Conservation (phyloP, 2,888 invertebrate genomes). For the Rhagophthalmus giganteus region DNA sequence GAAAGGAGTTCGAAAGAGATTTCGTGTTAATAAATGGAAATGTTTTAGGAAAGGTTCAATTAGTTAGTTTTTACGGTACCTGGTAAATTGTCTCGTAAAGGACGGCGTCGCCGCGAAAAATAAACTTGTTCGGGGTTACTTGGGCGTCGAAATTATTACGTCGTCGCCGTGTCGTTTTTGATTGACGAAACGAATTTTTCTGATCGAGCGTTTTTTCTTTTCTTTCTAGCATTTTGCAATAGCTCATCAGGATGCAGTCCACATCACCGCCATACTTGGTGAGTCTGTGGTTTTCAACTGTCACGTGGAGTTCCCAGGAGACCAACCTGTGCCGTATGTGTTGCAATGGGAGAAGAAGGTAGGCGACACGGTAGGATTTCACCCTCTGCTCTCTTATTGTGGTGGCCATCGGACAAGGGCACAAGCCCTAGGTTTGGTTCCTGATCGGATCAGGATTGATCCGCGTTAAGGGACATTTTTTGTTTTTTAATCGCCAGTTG, state of each 20-base stretch:
- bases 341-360: constrained; percentile 99
- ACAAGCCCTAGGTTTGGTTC: constrained; percentile 37
- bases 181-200: too few species aligned
- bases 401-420: constrained; percentile 38
- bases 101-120: too few species aligned
- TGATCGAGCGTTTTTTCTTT: constrained; percentile 35
- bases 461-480: constrained; percentile 12
- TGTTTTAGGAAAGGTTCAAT: too few species aligned
- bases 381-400: constrained; percentile 58
- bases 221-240: constrained; percentile 65
- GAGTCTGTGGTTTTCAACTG: constrained; percentile 98
- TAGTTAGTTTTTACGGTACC: too few species aligned
- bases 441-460: constrained; percentile 16
- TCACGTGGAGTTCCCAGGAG: constrained; percentile 95
- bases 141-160: too few species aligned
- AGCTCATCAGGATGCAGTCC: constrained; percentile 85
- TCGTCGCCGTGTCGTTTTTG: too few species aligned
- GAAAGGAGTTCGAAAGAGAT: too few species aligned
- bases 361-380: constrained; percentile 92
- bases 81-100: too few species aligned
- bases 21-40: too few species aligned
- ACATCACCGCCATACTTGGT: constrained; percentile 95
- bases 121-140: too few species aligned
- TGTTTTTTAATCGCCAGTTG: constrained; percentile 20
- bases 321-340: constrained; percentile 95